Conservation (phyloP, 2,113 vertebrate species). For the Crocuta crocuta region DNA sequence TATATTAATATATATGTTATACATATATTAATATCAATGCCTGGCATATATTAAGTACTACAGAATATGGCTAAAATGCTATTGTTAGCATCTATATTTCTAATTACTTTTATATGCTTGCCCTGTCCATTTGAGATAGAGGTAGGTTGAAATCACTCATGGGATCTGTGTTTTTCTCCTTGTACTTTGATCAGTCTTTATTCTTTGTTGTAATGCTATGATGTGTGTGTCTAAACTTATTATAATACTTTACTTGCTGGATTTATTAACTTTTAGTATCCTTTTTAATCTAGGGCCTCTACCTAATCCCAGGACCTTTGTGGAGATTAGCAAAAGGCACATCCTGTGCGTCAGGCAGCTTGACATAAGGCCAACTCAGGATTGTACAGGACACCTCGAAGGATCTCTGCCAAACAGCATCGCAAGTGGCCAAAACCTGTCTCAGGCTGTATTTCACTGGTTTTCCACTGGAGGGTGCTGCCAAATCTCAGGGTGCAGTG, state of each 20-base stretch:
- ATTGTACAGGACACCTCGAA: neutral
- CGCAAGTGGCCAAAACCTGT: neutral
- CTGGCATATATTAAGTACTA: neutral
- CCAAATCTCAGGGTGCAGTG: neutral
- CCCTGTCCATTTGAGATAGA: neutral
- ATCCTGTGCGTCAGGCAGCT: neutral
- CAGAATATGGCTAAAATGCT: neutral
- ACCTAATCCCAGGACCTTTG: neutral
- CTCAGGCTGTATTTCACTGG: neutral
- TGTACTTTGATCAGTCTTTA: neutral
- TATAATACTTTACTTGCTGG: neutral
- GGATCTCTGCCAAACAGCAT: neutral
- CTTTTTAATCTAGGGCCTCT: neutral
- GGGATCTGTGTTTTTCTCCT: neutral
- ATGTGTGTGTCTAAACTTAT: neutral
- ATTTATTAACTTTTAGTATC: neutral
- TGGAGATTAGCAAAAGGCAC: neutral
- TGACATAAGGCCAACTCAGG: neutral
- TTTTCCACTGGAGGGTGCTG: neutral
- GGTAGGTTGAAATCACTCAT: neutral
- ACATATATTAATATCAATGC: neutral
- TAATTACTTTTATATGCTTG: neutral
- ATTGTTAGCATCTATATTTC: neutral
- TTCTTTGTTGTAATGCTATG: neutral
- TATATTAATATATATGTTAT: no score